Base-by-base conservation (phyloP, 2,797 vertebrate genomes). In the Micropoecilia bifurca region DNA sequence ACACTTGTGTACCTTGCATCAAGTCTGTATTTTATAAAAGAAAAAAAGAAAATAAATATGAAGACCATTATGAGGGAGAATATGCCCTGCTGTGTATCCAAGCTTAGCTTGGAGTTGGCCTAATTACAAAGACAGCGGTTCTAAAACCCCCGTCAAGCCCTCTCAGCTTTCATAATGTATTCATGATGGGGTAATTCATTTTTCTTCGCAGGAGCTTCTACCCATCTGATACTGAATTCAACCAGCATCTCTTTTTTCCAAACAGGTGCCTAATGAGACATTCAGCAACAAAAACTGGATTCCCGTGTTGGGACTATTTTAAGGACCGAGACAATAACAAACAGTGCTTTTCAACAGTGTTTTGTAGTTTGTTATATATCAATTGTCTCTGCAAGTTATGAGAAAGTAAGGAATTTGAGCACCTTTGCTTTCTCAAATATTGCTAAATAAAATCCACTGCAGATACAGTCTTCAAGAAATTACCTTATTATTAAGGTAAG, bases 241-340 rank as follows among this genome's bases (percentile, higher is more conserved):
- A 45, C 66, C 68, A 79, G 85, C 86, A 83, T 80, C 82, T 14
- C 86, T 90, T 50, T 22, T 5, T 5, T 2, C 48, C 75, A 82
- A 85, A 87, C 77, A 90, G 83, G 86, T 90, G 77, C 83, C 88
- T 85, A 87, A 90, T 87, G 82, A 91, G 79, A 78, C 84, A 77
- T 71, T 61, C 63, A 66, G 69, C 76, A 57, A 66, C 41, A 43
- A 72, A 83, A 53, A 82, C 77, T 66, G 85, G 78, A 88, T 66
- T 16, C 30, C 20, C n/a, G n/a, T 73, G 80, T 83, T 86, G 30
- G 28, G 20, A 59, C 5, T 39, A 33, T 63, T 25, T 22, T 57
- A 18, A 18, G n/a, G 30, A 7, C 28, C 16, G 3, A 22, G 9
- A 22, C 7, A 22, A 39, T 18, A 9, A 39, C 36, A 3, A 4